Evolutionary conservation across 1,140 invertebrate species (phyloP), one percentile per base, ranked within the genome.

Genomic region (Drosophila biarmipes): DNA sequence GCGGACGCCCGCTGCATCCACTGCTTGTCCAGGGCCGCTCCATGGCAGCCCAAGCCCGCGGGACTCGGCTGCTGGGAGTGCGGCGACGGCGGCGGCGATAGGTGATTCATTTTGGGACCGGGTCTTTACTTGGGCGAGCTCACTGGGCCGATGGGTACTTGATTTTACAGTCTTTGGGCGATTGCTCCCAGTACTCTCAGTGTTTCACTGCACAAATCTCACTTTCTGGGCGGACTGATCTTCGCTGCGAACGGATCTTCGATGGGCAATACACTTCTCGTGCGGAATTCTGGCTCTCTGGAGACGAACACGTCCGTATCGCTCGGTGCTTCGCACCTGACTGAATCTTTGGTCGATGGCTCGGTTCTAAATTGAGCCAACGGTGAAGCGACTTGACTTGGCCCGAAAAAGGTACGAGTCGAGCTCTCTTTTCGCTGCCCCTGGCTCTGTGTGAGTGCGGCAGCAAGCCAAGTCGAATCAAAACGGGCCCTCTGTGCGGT

Each of bases 321-420:
- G 87, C 73, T 90, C 81, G 91, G 91, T 92, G 91, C 91, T 91
- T 92, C 79, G 90, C 91, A 92, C 91, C 91, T 92, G 91, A 92
- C 91, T 92, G 91, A 92, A 92, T 91, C 82, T 91, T 90, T 77
- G 48, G 66, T 66, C 86, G 90, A 79, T 90, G 73, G 73, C 73
- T 69, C 69, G 56, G 79, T 90, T 90, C 90, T 90, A 82, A 90
- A 90, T 87, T 90, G 82, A 90, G 82, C 64, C 84, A 87, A 89
- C 84, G 84, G 85, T 89, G 84, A 89, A 87, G 84, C 75, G 85
- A 62, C 62, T 72, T 62, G 69, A 57, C 58, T 59, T 57, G 55
- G 34, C 35, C 35, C 37, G 49, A 56, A 57, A 75, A 68, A 69
- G 66, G 66, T 48, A 76, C 55, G 82, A 87, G 90, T 87, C 79